Conservation (phyloP, 2,888 invertebrate genomes). For the Himalopsyche japonica region DNA sequence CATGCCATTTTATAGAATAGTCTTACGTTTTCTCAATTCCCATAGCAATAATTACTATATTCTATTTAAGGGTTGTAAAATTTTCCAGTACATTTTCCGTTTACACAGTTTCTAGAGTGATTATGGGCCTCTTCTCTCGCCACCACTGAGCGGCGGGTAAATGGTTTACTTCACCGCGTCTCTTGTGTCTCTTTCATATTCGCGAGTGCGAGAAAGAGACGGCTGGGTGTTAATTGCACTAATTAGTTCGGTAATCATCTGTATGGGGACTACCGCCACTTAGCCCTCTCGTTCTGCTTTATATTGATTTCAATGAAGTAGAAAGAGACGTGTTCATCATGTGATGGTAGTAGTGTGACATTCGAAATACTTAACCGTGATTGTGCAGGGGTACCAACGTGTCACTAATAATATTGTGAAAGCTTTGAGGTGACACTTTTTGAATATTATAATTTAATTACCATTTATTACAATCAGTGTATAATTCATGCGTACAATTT, state of each 20-base stretch:
- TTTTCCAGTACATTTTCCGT: background rate
- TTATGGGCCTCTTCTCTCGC: background rate
- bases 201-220: constrained; percentile 43
- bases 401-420: background rate
- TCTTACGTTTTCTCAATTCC: too few relatives aligned
- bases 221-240: constrained; percentile 58
- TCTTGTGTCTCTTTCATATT: constrained; percentile 39
- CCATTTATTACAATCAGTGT: too few relatives aligned
- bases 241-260: constrained; percentile 63
- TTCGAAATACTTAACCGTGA: background rate
- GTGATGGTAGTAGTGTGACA: background rate
- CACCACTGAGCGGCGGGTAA: constrained; percentile 8
- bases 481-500: too few relatives aligned
- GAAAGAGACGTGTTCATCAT: background rate
- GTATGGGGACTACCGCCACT: constrained; percentile 39
- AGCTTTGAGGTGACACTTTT: too few relatives aligned
- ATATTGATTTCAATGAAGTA: background rate
- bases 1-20: too few relatives aligned
- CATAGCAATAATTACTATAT: background rate
- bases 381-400: background rate
- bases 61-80: background rate
- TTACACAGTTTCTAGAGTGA: background rate
- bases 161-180: constrained; percentile 11
- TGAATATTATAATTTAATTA: too few relatives aligned
- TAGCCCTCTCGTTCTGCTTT: background rate